phyloP scores from a whole-genome alignment of 2,113 vertebrate species.

The Hoplias malabaricus region DNA sequence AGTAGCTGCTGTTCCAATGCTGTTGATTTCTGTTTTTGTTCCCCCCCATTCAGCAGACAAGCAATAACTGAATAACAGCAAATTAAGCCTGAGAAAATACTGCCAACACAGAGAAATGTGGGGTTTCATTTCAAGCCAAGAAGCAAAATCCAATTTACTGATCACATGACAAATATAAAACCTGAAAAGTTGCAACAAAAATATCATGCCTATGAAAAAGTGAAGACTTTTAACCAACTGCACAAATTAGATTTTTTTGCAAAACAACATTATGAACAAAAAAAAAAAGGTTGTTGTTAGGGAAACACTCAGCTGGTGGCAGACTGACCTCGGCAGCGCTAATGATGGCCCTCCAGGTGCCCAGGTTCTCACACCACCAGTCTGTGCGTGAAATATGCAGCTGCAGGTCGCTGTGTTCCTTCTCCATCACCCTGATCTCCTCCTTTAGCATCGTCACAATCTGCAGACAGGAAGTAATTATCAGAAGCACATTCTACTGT shows the following conservation, averaged over 20 bases:
- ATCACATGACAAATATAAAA: too few relatives aligned
- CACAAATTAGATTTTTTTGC: too few relatives aligned
- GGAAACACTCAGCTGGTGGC: neutral
- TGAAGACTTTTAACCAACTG: too few relatives aligned
- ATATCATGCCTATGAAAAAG: too few relatives aligned
- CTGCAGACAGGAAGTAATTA: conserved; percentile 64
- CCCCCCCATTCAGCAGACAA: neutral
- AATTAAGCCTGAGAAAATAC: neutral
- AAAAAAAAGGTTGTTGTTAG: neutral
- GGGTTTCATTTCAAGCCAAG: neutral
- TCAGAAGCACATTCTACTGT: neutral
- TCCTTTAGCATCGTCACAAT: conserved; percentile 94
- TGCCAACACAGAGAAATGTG: neutral
- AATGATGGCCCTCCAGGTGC: conserved; percentile 89
- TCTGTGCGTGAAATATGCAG: conserved; percentile 92
- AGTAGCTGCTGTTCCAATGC: too few relatives aligned
- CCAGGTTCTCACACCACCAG: conserved; percentile 97
- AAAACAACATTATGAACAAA: too few relatives aligned
- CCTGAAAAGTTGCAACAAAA: too few relatives aligned
- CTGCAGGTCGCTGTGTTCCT: conserved; percentile 89
- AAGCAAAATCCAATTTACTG: too few relatives aligned
- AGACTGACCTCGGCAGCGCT: conserved; percentile 82
- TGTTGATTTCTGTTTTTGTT: neutral
- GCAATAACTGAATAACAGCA: neutral
- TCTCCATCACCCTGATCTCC: conserved; percentile 92